Evolutionary conservation across 2,113 vertebrate species (phyloP).

Genomic region (Silurus asotus): DNA sequence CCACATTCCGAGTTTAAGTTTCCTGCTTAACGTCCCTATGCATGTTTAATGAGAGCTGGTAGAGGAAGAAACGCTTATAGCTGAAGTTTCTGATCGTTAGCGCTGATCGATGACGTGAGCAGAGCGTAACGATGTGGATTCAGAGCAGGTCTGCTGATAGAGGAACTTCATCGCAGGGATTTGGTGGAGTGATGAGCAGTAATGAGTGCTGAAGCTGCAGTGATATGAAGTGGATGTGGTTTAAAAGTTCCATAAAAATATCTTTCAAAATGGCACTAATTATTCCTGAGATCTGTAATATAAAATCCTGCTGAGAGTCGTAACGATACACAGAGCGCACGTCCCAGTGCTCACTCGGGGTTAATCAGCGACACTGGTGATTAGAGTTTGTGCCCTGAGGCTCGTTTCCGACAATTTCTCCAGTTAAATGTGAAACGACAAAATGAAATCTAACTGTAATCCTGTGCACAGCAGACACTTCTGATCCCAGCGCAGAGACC

Average conservation of each 20-base stretch:
- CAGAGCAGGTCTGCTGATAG: no score
- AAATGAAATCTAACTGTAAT: not conserved
- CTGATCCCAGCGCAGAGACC: not conserved
- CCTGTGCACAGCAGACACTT: not conserved
- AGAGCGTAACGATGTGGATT: no score
- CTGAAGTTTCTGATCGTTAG: not conserved
- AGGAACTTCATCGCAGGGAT: no score
- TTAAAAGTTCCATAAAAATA: not conserved
- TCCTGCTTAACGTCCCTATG: not conserved
- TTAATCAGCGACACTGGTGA: not conserved
- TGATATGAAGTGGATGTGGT: not conserved
- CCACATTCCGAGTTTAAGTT: not conserved
- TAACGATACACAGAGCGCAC: not conserved
- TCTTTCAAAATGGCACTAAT: not conserved
- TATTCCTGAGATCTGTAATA: not conserved
- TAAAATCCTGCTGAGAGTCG: not conserved
- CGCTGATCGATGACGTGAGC: not conserved
- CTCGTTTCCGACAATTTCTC: not conserved
- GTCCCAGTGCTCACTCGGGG: not conserved
- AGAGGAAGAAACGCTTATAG: not conserved
- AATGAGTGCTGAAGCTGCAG: not conserved
- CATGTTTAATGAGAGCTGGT: not conserved
- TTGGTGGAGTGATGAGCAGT: not conserved
- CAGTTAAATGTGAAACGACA: not conserved
- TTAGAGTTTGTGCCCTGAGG: not conserved